These are phyloP conservation scores for Orthosia incerta DNA, from an alignment of 2,888 invertebrate genomes.

Conservation along the genomic window DNA sequence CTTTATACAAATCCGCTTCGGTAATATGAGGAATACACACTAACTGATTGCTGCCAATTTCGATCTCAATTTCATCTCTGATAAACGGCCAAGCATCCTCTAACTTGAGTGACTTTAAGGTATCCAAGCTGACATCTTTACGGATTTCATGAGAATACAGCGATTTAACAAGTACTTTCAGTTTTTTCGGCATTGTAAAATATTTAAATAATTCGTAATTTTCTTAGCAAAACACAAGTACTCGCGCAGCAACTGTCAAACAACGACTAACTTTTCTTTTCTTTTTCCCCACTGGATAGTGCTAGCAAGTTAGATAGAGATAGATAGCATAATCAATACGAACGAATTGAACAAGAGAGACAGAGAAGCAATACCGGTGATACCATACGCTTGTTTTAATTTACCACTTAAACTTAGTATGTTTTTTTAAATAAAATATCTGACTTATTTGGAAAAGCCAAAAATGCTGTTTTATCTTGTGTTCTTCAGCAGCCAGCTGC, in stretches of 20 bases:
- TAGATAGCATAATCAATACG: conserved; percentile 64
- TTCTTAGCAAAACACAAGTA: conserved; percentile 45
- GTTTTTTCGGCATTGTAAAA: conserved; percentile 87
- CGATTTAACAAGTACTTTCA: conserved; percentile 88
- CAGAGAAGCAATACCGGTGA: conserved; percentile 57
- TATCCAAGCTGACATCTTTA: conserved; percentile 88
- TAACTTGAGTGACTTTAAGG: conserved; percentile 85
- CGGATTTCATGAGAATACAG: conserved; percentile 89
- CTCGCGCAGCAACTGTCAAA: conserved; percentile 65
- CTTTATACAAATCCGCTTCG: conserved; percentile 88
- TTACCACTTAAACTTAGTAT: conserved; percentile 27
- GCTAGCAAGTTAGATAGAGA: conserved; percentile 51
- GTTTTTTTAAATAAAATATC: not conserved
- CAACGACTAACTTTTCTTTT: conserved; percentile 69
- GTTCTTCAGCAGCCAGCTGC: too few relatives aligned
- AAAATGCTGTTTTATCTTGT: not conserved
- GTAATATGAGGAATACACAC: conserved; percentile 90
- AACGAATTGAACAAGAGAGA: conserved; percentile 33
- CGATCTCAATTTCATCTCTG: conserved; percentile 89
- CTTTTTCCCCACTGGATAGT: conserved; percentile 30
- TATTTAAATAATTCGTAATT: conserved; percentile 29
- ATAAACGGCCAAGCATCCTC: conserved; percentile 90
- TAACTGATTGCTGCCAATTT: conserved; percentile 88
- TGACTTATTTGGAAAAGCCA: too few relatives aligned
- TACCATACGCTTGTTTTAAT: conserved; percentile 40